Percentiles rank a stretch among this genome's conserved stretches.
Conservation (phyloP, 2,888 invertebrate species). For the Trimorus sp. region DNA sequence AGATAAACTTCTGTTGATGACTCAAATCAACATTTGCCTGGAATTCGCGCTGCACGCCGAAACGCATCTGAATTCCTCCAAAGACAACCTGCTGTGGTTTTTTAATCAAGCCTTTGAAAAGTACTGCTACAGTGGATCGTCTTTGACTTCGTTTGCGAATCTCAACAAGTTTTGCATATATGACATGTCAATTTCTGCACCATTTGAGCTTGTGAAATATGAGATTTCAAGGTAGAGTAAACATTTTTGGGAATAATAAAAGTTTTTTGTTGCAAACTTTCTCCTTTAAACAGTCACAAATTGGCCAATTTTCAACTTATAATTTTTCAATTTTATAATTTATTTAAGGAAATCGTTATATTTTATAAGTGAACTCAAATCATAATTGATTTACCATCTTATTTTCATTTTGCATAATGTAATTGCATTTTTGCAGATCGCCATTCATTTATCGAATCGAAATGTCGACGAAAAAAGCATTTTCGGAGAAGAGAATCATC, state of each 20-base stretch:
- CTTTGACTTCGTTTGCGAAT: conserved; percentile 49
- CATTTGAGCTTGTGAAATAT: conserved; percentile 45
- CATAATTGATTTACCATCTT: not conserved
- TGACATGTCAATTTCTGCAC: conserved; percentile 38
- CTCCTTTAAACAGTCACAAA: too few species aligned
- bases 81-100: conserved; percentile 69
- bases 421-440: conserved; percentile 30
- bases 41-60: conserved; percentile 75
- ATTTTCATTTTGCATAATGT: not conserved
- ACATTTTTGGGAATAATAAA: not conserved
- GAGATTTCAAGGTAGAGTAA: conserved; percentile 46
- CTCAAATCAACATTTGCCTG: conserved; percentile 75
- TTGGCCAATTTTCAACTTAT: too few species aligned
- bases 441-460: conserved; percentile 45
- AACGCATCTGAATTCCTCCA: conserved; percentile 71
- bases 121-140: conserved; percentile 71
- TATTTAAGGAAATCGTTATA: too few species aligned
- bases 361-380: too few species aligned
- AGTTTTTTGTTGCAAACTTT: too few species aligned
- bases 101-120: conserved; percentile 70
- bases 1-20: conserved; percentile 68
- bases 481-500: conserved; percentile 38
- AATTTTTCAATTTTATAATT: too few species aligned
- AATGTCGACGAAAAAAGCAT: conserved; percentile 29
- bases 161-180: conserved; percentile 38